Evolutionary conservation across 2,888 invertebrate genomes (phyloP).

Genomic region (Phortica magna): DNA sequence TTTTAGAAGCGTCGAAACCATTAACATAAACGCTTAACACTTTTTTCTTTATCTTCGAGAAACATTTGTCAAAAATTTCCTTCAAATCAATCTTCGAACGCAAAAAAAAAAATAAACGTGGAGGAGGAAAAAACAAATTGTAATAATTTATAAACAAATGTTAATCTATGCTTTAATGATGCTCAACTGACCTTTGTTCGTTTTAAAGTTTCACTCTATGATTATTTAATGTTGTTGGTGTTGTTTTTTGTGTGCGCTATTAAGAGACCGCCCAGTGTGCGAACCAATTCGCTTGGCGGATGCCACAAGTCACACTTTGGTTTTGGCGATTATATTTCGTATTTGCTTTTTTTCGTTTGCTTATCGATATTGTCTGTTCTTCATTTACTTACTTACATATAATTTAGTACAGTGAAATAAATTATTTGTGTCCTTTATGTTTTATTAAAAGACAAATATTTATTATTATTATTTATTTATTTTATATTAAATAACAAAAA

Average conservation of each 20-base stretch:
- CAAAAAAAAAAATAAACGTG: constrained; percentile 6
- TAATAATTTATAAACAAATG: constrained; percentile 50
- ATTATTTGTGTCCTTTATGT: too few species aligned
- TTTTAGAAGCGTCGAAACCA: constrained; percentile 47
- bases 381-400: background rate
- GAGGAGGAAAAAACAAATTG: constrained; percentile 8
- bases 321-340: constrained; percentile 31
- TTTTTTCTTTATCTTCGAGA: constrained; percentile 35
- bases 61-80: constrained; percentile 62
- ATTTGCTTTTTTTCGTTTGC: background rate
- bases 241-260: constrained; percentile 46
- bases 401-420: too few species aligned
- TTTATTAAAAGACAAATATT: too few species aligned
- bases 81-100: constrained; percentile 24
- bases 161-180: constrained; percentile 62
- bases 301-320: constrained; percentile 69
- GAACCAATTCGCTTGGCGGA: constrained; percentile 67
- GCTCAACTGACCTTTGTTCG: constrained; percentile 16
- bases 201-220: constrained; percentile 1
- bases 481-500: too few species aligned
- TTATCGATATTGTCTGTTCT: background rate
- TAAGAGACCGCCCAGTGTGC: constrained; percentile 72
- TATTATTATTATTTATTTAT: too few species aligned
- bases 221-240: constrained; percentile 33
- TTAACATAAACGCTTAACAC: constrained; percentile 56